These are phyloP conservation scores for Drosophila tsacasi DNA, from an alignment of 1,140 invertebrate species.

Conservation along the genomic window DNA sequence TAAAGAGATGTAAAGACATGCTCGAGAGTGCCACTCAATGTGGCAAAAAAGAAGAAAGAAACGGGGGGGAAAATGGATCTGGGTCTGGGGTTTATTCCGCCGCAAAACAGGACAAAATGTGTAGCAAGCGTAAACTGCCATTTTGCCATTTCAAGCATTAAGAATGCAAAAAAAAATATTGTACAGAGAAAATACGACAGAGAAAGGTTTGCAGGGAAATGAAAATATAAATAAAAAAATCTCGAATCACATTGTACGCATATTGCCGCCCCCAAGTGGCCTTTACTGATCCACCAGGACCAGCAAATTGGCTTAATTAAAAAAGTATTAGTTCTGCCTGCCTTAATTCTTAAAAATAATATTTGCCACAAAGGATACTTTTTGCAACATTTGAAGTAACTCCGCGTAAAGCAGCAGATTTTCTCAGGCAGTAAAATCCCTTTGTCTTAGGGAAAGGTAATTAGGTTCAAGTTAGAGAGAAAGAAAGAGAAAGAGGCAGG, in stretches of 20 bases:
- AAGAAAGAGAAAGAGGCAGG: neutral
- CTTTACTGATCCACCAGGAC: slow-evolving; percentile 11
- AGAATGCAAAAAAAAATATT: slow-evolving; percentile 27
- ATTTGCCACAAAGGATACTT: slow-evolving; percentile 15
- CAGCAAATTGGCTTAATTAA: slow-evolving; percentile 58
- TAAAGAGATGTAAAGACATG: slow-evolving; percentile 82
- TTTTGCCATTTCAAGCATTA: slow-evolving; percentile 73
- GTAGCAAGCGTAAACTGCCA: slow-evolving; percentile 79
- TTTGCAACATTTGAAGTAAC: slow-evolving; percentile 30
- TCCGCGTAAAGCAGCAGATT: neutral
- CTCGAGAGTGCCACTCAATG: slow-evolving; percentile 77
- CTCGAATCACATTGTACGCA: slow-evolving; percentile 70
- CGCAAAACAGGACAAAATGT: slow-evolving; percentile 67
- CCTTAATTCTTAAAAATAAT: slow-evolving; percentile 55
- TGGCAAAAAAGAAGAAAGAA: slow-evolving; percentile 34
- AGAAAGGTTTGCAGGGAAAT: slow-evolving; percentile 5
- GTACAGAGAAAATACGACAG: slow-evolving; percentile 7
- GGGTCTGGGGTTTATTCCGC: slow-evolving; percentile 18
- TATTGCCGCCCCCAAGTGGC: slow-evolving; percentile 55
- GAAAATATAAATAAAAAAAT: slow-evolving; percentile 22
- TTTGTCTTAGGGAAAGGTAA: slow-evolving; percentile 16
- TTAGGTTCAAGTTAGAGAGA: slow-evolving; percentile 10
- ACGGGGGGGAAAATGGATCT: slow-evolving; percentile 13
- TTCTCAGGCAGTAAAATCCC: slow-evolving; percentile 4
- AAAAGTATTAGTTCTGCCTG: slow-evolving; percentile 52